Percentiles rank a stretch among this genome's conserved stretches.
phyloP scores from a whole-genome alignment of 2,888 invertebrate genomes.

The Labia minor region DNA sequence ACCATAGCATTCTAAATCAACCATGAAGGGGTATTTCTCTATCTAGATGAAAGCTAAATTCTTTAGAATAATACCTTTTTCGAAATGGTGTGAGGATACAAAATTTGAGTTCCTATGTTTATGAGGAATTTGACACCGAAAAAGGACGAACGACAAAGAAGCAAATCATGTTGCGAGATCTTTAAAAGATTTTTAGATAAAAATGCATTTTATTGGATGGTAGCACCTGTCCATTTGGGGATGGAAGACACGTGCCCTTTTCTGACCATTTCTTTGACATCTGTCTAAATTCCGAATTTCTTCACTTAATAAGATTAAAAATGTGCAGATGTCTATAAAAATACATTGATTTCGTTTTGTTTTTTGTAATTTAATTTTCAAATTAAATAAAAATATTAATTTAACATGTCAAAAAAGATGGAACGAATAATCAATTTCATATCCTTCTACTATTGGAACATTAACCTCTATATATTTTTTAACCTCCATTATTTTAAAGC shows the following conservation, averaged over 20 bases:
- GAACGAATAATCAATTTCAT: too few species aligned
- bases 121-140: conserved; percentile 13
- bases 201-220: not conserved
- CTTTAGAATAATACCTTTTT: not conserved
- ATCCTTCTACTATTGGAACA: not conserved
- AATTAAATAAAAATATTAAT: not conserved
- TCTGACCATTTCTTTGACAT: not conserved
- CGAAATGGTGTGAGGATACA: not conserved
- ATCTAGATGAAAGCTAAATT: not conserved
- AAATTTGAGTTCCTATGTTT: not conserved
- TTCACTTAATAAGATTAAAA: not conserved
- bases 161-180: not conserved
- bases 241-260: conserved; percentile 6
- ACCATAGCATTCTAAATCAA: conserved; percentile 3
- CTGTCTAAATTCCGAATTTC: not conserved
- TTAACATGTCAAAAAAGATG: not conserved
- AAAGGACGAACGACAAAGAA: not conserved
- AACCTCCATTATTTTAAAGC: not conserved
- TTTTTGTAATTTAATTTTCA: not conserved
- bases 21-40: not conserved
- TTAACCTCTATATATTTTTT: too few species aligned
- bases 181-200: not conserved
- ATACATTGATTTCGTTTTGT: not conserved
- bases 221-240: not conserved
- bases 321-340: not conserved